Percentiles rank a stretch among this genome's conserved stretches.
Evolutionary conservation across 1,140 invertebrate genomes (phyloP).

Genomic region (Drosophila fuyamai): DNA sequence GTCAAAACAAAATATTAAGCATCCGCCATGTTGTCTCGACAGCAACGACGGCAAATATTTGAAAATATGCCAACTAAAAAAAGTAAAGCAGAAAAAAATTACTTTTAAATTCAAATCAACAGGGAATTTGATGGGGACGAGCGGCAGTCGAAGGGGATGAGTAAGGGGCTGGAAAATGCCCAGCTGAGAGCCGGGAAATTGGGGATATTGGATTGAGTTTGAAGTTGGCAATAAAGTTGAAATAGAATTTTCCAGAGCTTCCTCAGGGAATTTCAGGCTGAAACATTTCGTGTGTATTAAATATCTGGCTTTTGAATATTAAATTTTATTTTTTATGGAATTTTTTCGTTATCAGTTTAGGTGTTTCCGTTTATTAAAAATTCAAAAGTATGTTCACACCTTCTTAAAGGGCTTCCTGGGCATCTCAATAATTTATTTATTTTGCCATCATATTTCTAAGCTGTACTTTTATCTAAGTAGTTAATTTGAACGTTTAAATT

Average conservation of each 20-base stretch:
- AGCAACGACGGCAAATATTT: conserved; percentile 45
- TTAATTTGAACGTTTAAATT: neutral
- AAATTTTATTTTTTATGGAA: neutral
- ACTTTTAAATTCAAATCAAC: conserved; percentile 61
- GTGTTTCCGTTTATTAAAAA: neutral
- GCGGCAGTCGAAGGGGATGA: neutral
- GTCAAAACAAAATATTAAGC: conserved; percentile 47
- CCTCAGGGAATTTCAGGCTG: neutral
- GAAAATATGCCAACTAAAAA: conserved; percentile 45
- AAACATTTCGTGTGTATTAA: neutral
- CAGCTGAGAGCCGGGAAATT: conserved; percentile 28
- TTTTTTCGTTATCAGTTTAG: no score
- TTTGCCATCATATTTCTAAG: no score
- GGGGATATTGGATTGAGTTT: conserved; percentile 32
- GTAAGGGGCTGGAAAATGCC: conserved; percentile 2
- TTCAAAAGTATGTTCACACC: neutral
- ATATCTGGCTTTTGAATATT: neutral
- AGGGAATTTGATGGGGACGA: conserved; percentile 50
- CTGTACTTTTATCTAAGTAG: no score
- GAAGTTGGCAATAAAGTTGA: conserved; percentile 24
- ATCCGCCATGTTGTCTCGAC: conserved; percentile 50
- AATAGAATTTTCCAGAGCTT: conserved; percentile 12
- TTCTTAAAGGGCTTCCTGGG: neutral
- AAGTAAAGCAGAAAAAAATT: conserved; percentile 28
- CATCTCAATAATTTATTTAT: no score